Base-by-base conservation (phyloP, 1,140 invertebrate genomes). In the Galendromus occidentalis region DNA sequence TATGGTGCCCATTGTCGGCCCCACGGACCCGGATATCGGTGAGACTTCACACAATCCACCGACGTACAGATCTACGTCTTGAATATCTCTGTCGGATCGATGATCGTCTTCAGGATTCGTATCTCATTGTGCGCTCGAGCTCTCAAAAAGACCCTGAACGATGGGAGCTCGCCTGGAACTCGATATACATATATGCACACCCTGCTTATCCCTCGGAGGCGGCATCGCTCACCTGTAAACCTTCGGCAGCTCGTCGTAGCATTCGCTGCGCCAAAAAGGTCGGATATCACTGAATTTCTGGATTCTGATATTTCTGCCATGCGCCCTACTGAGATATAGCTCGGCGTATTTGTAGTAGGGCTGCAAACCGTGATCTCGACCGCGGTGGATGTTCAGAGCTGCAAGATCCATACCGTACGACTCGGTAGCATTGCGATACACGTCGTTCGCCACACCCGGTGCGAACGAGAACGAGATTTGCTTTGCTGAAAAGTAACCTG, bases 351-450 rank as follows among this genome's bases (percentile, higher is more conserved):
- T 76, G 0, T 84, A 85, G 72, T 91, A 92, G 0, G 86, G 77
- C 0, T 86, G 83, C 7, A 95, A 78, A 9, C 89, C 91, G 72
- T 94, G 90, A 73, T 95, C 91, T 44, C 91, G 70, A 2, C 81
- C 82, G 67, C 82, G 72, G 73, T 85, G 83, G 20, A 85, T 79
- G 69, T 81, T 80, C 29, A 81, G 71, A 1, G 81, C 72, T 6
- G 76, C 75, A 65, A 83, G 72, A 72, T 81, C 79, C 68, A 81
- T 71, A 7, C 80, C 79, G 68, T 69, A 75, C 9, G 65, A 7
- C 18, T 47, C 45, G 14, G 18, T 5, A 4, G 28, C 28, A 7
- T 20, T 47, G 45, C 45, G 45, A 14, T 47, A 47, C 4, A 28
- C 28, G 45, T 47, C 45, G 14, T 47, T 20, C 7, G 45, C 45